Percentiles rank a stretch among this genome's conserved stretches.
Evolutionary conservation across 2,888 invertebrate genomes (phyloP).

Genomic region (Tiliacea aurago): DNA sequence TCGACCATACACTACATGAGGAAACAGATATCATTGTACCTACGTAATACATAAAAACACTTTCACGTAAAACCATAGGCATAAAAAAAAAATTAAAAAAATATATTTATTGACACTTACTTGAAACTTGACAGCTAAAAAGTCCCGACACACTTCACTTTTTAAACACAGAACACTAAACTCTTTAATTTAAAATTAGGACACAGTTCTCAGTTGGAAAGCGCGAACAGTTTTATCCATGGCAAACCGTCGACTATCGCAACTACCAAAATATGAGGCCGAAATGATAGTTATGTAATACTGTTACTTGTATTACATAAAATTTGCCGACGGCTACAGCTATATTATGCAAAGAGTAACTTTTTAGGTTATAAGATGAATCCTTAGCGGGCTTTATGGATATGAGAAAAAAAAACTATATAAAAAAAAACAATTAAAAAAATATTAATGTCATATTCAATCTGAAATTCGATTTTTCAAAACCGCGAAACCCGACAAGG

Average conservation of each 20-base stretch:
- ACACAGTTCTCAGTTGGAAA: conserved; percentile 74
- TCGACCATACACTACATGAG: conserved; percentile 52
- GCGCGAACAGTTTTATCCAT: conserved; percentile 76
- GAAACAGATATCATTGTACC: conserved; percentile 23
- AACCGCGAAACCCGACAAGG: conserved; percentile 24
- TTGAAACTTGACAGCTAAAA: conserved; percentile 49
- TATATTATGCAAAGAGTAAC: conserved; percentile 70
- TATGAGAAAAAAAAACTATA: conserved; percentile 3
- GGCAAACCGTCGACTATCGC: conserved; percentile 81
- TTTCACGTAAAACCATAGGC: conserved; percentile 49
- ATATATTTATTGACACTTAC: conserved; percentile 58
- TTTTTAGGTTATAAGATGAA: conserved; percentile 77
- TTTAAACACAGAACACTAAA: conserved; percentile 60
- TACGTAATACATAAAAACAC: conserved; percentile 34
- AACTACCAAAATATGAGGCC: conserved; percentile 88
- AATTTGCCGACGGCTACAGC: conserved; percentile 82
- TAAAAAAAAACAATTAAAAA: conserved; percentile 18
- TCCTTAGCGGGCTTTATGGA: conserved; percentile 65
- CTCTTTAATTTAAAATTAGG: conserved; percentile 48
- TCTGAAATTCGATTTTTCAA: conserved; percentile 39
- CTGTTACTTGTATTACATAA: conserved; percentile 88
- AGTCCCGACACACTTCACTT: conserved; percentile 60
- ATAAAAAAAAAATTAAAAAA: conserved; percentile 20
- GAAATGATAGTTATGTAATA: conserved; percentile 84
- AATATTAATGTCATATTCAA: conserved; percentile 5